A percentile compares a stretch with the other conserved stretches of the same genome.
These are phyloP conservation scores for Lagopus muta DNA, from an alignment of 2,113 vertebrate species.

Conservation along the genomic window DNA sequence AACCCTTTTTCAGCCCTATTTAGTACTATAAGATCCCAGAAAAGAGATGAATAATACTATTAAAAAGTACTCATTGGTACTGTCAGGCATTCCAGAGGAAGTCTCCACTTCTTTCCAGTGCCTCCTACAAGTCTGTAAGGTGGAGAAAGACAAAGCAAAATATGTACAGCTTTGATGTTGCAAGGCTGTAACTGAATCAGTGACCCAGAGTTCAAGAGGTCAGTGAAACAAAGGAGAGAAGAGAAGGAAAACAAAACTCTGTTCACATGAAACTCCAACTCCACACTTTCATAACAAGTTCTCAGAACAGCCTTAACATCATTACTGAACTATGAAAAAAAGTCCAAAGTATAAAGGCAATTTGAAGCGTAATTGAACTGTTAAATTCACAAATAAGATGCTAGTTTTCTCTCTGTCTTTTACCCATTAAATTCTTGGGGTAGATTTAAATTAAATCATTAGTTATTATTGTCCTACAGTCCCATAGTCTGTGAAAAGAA, in stretches of 20 bases:
- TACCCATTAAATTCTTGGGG: neutral
- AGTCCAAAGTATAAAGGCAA: neutral
- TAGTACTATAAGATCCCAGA: neutral
- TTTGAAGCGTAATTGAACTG: constrained; percentile 27
- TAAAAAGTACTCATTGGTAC: neutral
- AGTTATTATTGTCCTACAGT: neutral
- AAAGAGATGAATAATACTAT: neutral
- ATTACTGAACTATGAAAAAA: constrained; percentile 26
- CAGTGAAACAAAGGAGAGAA: constrained; percentile 38
- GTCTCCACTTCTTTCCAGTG: neutral
- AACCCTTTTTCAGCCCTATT: neutral
- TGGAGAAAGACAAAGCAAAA: constrained; percentile 35
- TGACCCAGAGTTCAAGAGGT: constrained; percentile 67
- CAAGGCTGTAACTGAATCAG: constrained; percentile 56
- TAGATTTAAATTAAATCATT: neutral
- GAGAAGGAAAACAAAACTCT: constrained; percentile 56
- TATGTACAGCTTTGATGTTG: constrained; percentile 35
- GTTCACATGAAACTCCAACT: constrained; percentile 51
- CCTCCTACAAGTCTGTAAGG: neutral
- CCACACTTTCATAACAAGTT: constrained; percentile 60
- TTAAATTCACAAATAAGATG: neutral
- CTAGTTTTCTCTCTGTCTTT: neutral
- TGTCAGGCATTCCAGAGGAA: constrained; percentile 5
- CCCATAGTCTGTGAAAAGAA: neutral
- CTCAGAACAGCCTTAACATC: constrained; percentile 57